These are phyloP conservation scores for Herpetotheres cachinnans DNA, from an alignment of 2,113 vertebrate species.

Conservation along the genomic window DNA sequence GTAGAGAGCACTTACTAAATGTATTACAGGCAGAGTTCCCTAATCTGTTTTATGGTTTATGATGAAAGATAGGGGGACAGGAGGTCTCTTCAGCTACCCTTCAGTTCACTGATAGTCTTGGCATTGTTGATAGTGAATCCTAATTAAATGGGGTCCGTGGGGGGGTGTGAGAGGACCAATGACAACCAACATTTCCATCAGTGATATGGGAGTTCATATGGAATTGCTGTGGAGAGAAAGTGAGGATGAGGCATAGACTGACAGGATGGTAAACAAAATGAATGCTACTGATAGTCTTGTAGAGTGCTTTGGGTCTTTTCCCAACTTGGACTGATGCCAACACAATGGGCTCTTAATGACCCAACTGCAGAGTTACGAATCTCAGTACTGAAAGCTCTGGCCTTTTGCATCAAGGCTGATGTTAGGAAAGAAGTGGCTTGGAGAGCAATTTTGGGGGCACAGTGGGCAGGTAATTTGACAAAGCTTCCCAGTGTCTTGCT, in stretches of 20 bases:
- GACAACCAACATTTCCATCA: neutral
- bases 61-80: neutral
- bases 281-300: neutral
- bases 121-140: neutral
- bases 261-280: neutral
- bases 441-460: neutral
- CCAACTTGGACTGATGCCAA: neutral
- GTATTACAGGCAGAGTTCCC: neutral
- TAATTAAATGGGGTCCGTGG: neutral
- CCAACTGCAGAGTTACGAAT: neutral
- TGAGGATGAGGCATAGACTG: neutral
- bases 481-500: neutral
- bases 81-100: neutral
- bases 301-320: neutral
- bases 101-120: neutral
- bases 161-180: neutral
- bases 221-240: neutral
- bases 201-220: neutral
- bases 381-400: neutral
- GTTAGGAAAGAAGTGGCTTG: neutral
- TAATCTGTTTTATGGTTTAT: neutral
- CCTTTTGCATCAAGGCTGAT: neutral
- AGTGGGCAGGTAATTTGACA: neutral
- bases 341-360: neutral
- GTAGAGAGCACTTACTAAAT: neutral